Conservation (phyloP, 2,113 vertebrate species). For the Piaya cayana region DNA sequence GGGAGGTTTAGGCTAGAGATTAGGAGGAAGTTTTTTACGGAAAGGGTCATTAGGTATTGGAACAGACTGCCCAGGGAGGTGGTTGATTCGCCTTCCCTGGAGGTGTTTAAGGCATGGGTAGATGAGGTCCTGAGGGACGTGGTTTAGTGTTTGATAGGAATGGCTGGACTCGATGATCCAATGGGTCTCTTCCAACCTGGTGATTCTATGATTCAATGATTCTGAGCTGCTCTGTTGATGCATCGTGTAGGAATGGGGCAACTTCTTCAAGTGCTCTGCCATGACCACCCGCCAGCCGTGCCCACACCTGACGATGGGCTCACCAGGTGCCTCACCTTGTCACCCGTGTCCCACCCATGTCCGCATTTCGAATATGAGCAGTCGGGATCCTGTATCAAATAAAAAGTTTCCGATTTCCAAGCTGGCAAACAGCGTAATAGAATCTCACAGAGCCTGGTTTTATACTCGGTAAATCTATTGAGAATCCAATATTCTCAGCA, state of each 20-base stretch:
- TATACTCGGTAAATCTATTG: not conserved
- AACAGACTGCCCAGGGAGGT: no score
- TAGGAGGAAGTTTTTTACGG: no score
- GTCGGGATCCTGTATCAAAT: not conserved
- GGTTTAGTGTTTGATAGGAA: no score
- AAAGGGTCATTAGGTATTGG: no score
- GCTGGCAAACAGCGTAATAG: not conserved
- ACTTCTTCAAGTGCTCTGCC: not conserved
- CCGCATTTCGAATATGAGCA: accelerated
- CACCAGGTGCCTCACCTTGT: not conserved
- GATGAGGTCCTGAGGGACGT: no score
- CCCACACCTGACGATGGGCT: accelerated
- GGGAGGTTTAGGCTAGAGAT: no score
- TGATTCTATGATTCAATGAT: no score
- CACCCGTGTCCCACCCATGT: no score
- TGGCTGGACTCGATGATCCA: no score
- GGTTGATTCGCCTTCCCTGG: no score
- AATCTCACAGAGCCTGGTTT: not conserved
- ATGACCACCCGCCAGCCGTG: not conserved
- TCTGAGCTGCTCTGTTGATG: not conserved
- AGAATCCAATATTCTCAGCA: not conserved
- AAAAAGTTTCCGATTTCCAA: not conserved
- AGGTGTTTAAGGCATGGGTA: no score
- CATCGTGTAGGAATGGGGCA: not conserved
- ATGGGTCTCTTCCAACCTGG: no score